Percentiles rank a stretch among this genome's conserved stretches.
Conservation (phyloP, 2,797 vertebrate genomes). For the Falco berigora region DNA sequence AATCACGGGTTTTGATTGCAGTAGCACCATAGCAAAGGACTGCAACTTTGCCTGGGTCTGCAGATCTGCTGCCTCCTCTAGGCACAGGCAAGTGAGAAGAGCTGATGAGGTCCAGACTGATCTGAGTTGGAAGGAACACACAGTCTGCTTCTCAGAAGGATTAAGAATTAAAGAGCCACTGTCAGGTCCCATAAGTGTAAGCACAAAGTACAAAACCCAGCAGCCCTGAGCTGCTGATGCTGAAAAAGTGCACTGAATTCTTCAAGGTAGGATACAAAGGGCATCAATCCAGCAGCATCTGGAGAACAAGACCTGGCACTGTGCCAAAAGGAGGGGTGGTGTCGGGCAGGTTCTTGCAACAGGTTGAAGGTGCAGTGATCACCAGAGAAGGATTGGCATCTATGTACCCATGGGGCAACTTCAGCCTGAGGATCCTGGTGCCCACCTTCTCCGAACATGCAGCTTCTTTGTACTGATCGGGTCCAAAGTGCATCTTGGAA, state of each 20-base stretch:
- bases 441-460: background rate
- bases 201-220: background rate
- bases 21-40: background rate
- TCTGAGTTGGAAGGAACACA: conserved; percentile 8
- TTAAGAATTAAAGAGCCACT: conserved; percentile 49
- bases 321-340: background rate
- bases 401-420: background rate
- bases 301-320: background rate
- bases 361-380: background rate
- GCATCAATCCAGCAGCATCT: background rate
- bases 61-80: background rate
- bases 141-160: conserved; percentile 33
- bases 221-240: background rate
- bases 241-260: background rate
- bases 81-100: background rate
- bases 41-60: background rate
- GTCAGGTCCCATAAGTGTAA: conserved; percentile 43
- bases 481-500: background rate
- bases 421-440: background rate
- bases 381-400: background rate
- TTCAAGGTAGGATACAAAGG: background rate
- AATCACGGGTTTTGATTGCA: background rate
- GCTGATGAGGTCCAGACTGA: conserved; percentile 23
- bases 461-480: background rate
- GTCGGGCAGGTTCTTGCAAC: background rate